Base-by-base conservation (phyloP, 2,113 vertebrate species). In the Polypterus bichir region DNA sequence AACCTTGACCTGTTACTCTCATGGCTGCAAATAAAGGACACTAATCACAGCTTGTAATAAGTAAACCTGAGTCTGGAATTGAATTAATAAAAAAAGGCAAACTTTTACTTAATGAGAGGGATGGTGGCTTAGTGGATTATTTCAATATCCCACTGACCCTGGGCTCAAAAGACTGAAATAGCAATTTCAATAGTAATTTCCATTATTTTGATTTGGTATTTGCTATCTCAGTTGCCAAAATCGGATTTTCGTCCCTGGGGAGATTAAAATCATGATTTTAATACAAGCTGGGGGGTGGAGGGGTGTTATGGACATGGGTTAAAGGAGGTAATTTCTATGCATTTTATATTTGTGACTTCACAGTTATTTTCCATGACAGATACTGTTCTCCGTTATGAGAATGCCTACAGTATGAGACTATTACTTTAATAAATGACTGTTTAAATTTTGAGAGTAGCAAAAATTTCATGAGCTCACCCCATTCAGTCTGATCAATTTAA, bases 161-260 rank as follows among this genome's bases (percentile, higher is more conserved):
- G 48, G 7, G 60, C 54, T 57, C 6, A 9, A 57, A 44, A 54
- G 52, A 6, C 4, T 47, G 45, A 7, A 8, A 52, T 57, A 9
- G 52, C 55, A 10, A 27, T 27, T 27, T 27, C 27, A 27, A 27
- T 27, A 65, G 27, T 55, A n/a, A 60, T 66, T 54, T 63, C 49
- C 65, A 65, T 66, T 62, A 65, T 66, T 59, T 52, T 55, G 62
- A 66, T 65, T 65, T 62, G 59, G 48, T 49, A 63, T 59, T 68
- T 64, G 59, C 59, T 61, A 68, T 64, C n/a, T 46, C 63, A 65
- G 67, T 59, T 68, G 60, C 67, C 67, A 68, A 68, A 68, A 62
- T 59, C 67, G 63, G 67, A 65, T 68, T 59, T 63, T 46, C 53
- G 55, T 65, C 60, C 59, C 64, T 49, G 9, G 63, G 51, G 64